Evolutionary conservation across 2,797 vertebrate species (phyloP), one percentile per base, ranked within the genome.

Genomic region (Adelosebastes latens): DNA sequence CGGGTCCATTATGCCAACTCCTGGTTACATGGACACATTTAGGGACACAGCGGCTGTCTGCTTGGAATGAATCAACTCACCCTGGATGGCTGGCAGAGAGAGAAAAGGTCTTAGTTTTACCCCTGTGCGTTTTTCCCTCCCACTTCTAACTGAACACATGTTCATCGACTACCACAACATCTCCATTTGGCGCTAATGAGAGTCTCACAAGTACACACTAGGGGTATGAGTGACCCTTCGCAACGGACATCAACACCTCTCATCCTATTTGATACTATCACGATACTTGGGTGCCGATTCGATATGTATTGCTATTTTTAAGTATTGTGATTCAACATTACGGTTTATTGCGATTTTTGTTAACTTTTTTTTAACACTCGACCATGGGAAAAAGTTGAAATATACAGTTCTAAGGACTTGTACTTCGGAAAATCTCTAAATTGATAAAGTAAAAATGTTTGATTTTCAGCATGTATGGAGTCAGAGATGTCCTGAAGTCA

Each of bases 1-100:
- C 49, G 52, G 74, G 87, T 87, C 91, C 87, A 92, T 95, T 95
- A 93, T 87, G 87, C 91, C 92, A 94, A 85, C 70, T 84, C 80
- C 84, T 72, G 86, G 85, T 90, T 89, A 89, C 86, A 77, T 80
- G 83, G 87, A 74, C 72, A 82, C 73, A 69, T 79, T 88, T 77
- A 83, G 68, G 79, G 72, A 86, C 87, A 86, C 31, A 67, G 84
- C 42, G 61, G 49, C 66, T 83, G 69, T 80, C 76, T 62, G 31
- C n/a, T 87, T 81, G 49, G 63, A 81, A 62, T 84, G 77, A 92
- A 87, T 86, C 66, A 83, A 80, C 78, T 75, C 74, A 36, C 11
- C 64, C 49, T 65, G 63, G 9, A 61, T 69, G 72, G 69, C 58
- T 81, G 63, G 75, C 55, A 83, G 63, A 70, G 29, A 20, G 58